These are phyloP conservation scores for Pemphigus obesinymphae DNA, from an alignment of 1,140 invertebrate genomes.

Conservation along the genomic window DNA sequence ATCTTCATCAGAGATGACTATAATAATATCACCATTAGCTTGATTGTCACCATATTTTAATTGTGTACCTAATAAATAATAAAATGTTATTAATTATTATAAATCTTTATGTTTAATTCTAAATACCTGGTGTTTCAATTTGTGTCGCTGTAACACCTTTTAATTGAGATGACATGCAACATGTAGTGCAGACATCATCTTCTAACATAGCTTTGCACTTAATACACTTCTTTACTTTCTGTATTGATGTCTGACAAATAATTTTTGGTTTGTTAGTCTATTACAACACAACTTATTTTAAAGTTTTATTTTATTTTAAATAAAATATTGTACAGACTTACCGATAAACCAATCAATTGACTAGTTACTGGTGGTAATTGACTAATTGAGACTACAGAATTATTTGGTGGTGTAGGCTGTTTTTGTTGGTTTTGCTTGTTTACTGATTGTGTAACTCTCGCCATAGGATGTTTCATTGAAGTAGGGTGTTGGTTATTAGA, in stretches of 20 bases:
- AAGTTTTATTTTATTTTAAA: neutral
- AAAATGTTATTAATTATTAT: neutral
- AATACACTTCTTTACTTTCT: neutral
- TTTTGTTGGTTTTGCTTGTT: neutral
- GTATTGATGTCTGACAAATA: neutral
- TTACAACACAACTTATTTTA: neutral
- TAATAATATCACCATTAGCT: neutral
- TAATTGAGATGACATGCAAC: constrained; percentile 6
- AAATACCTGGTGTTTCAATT: constrained; percentile 21
- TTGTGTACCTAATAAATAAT: neutral
- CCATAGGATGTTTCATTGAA: neutral
- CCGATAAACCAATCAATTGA: neutral
- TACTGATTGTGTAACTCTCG: neutral
- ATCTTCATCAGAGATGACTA: constrained; percentile 5
- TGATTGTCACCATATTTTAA: neutral
- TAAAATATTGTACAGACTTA: neutral
- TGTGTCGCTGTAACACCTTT: constrained; percentile 10
- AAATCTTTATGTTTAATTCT: neutral
- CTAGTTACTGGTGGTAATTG: neutral
- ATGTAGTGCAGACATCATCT: constrained; percentile 5
- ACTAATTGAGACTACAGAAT: neutral
- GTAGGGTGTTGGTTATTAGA: neutral
- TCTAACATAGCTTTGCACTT: neutral
- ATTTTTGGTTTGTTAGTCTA: neutral
- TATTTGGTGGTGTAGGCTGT: neutral